Base-by-base conservation (phyloP, 1,140 invertebrate genomes). In the Lysiphlebus fabarum region DNA sequence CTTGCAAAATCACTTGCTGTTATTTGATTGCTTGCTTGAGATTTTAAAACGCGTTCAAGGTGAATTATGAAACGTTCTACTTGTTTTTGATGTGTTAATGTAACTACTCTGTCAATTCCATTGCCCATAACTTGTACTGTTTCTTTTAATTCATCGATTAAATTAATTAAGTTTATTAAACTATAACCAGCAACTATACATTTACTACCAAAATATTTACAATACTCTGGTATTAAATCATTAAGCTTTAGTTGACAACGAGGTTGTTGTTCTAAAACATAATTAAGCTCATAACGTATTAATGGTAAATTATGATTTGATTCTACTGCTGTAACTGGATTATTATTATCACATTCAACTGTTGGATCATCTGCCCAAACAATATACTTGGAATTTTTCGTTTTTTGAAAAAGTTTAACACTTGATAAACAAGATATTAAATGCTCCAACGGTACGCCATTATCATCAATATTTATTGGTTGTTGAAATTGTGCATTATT, bases 141-240 rank as follows among this genome's bases (percentile, higher is more conserved):
- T 74, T 92, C 87, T n/a, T 92, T 86, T 4, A 98, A 79, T 17
- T 92, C 88, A 68, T 95, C 90, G 40, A 98, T 84, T n/a, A 98
- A 76, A 77, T 97, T 93, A 8, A 91, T 88, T 1, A 98, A 79
- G 74, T 93, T 93, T 0, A 91, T 95, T 69, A 91, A 97, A 11
- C 95, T 95, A 77, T 97, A 98, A 81, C 96, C 93, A 14, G 95
- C 93, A 1, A 97, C 94, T 59, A 94, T 84, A 72, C 93, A 96
- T 74, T 97, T 95, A 33, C 92, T 84, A 1, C 93, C 93, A 79
- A 96, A 97, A 78, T 96, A 93, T 78, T 95, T 93, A 73, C 97
- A 95, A 81, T 96, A 98, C 7, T 91, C 87, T 1, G 95, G 95
- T 69, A 97, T 96, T 64, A 97, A 92, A 68, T 90, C 87, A 65